Evolutionary conservation across 2,797 vertebrate genomes (phyloP), one percentile per base, ranked within the genome.

Genomic region (Carduelis carduelis): DNA sequence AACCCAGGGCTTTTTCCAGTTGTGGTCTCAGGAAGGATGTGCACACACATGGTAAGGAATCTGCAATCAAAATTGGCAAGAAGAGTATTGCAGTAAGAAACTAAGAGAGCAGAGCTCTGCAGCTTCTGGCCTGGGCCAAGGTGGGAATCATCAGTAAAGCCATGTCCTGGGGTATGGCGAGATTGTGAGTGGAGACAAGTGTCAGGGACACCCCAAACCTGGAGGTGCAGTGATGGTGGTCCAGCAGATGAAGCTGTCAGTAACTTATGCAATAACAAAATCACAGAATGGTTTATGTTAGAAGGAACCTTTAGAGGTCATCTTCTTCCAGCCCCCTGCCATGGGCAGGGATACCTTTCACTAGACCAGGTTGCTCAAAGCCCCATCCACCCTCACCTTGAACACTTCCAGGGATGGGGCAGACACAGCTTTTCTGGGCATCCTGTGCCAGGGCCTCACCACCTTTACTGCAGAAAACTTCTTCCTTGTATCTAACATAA

Each of bases 161-260:
- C 17, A 26, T 19, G 68, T 47, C 76, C 37, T 12, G 65, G 59
- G 20, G 4, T 15, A 50, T 41, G 57, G 50, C 8, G 1, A 6
- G 37, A 23, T 0, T 2, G 23, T 3, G n/a, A 18, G 32, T 5
- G 7, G 37, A 17, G 32, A 34, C 0, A 5, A 15, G 34, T 9
- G 44, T 35, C 39, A 53, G 44, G 13, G n/a, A 10, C 49, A 15
- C 24, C 41, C 2, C 34, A 4, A 2, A 27, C 1, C 21, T 6
- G 61, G 9, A 9, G 15, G 32, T 1, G 34, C 19, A 4, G 78
- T 4, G 47, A 10, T 3, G 2, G 32, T 3, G 34, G 11, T 1
- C 49, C 7, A 0, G 37, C 55, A 32, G 37, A 5, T 6, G 24
- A 55, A 39, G 17, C 41, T 4, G 22, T 5, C 5, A 59, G 52